These are phyloP conservation scores for Malacoraja senta DNA, from an alignment of 2,797 vertebrate genomes.

Conservation along the genomic window DNA sequence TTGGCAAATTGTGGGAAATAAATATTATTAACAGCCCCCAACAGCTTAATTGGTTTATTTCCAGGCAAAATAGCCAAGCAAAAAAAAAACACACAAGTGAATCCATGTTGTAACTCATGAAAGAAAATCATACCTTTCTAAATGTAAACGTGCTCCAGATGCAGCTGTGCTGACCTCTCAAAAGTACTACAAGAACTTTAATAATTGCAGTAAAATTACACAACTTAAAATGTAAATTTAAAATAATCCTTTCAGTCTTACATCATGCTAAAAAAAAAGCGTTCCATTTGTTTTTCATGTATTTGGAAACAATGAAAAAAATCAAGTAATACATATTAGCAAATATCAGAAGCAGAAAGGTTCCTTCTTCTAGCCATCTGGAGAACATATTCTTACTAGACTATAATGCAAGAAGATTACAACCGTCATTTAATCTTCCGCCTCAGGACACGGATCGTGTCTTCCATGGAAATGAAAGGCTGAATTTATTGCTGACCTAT, in stretches of 20 bases:
- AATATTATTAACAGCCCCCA: background rate
- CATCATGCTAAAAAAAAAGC: background rate
- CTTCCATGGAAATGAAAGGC: slow-evolving; percentile 32
- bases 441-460: slow-evolving; percentile 34
- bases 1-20: background rate
- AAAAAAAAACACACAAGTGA: background rate
- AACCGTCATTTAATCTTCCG: slow-evolving; percentile 35
- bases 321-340: slow-evolving; percentile 24
- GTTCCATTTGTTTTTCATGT: slow-evolving; percentile 33
- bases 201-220: background rate
- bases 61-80: background rate
- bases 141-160: background rate
- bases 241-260: background rate
- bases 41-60: background rate
- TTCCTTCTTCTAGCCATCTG: slow-evolving; percentile 29
- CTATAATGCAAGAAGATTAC: slow-evolving; percentile 10
- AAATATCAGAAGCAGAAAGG: background rate
- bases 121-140: background rate
- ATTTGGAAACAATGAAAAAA: background rate
- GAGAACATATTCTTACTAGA: slow-evolving; percentile 25
- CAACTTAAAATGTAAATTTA: background rate
- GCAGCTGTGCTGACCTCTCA: background rate
- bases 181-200: background rate
- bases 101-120: background rate
- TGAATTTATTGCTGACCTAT: slow-evolving; percentile 34